These are phyloP conservation scores for Dicycla oo DNA, from an alignment of 2,888 invertebrate genomes.

Conservation along the genomic window DNA sequence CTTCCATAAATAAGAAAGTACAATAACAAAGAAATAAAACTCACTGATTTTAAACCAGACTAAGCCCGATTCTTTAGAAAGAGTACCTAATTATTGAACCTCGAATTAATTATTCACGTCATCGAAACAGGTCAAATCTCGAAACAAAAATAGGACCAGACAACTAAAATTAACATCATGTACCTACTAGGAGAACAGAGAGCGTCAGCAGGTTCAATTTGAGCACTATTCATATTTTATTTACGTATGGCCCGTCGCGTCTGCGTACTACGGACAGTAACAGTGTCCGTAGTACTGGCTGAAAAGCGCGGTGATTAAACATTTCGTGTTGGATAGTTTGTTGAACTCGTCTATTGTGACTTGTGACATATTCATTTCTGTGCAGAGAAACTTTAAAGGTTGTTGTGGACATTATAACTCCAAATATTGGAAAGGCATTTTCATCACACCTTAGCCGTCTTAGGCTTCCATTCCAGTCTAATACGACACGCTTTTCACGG, in stretches of 20 bases:
- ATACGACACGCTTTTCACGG: background rate
- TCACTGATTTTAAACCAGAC: background rate
- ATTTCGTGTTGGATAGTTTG: conserved; percentile 29
- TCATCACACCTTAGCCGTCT: no score
- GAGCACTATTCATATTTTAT: conserved; percentile 48
- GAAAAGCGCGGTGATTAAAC: conserved; percentile 35
- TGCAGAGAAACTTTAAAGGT: background rate
- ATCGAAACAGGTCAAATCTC: conserved; percentile 15
- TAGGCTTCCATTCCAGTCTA: no score
- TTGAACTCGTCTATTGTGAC: conserved; percentile 16
- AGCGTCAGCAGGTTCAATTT: conserved; percentile 37
- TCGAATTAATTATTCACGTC: background rate
- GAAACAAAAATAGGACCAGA: background rate
- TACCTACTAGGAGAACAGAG: conserved; percentile 41
- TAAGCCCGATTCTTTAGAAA: background rate
- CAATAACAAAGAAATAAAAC: background rate
- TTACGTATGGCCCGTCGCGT: conserved; percentile 47
- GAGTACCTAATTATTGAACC: background rate
- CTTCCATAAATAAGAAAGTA: no score
- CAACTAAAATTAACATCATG: conserved; percentile 22
- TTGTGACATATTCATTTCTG: background rate
- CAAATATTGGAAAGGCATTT: background rate
- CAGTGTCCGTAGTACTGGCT: no score
- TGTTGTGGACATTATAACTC: background rate
- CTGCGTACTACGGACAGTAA: conserved; percentile 41